Evolutionary conservation across 2,113 vertebrate genomes (phyloP).

Genomic region (Silurus glanis): DNA sequence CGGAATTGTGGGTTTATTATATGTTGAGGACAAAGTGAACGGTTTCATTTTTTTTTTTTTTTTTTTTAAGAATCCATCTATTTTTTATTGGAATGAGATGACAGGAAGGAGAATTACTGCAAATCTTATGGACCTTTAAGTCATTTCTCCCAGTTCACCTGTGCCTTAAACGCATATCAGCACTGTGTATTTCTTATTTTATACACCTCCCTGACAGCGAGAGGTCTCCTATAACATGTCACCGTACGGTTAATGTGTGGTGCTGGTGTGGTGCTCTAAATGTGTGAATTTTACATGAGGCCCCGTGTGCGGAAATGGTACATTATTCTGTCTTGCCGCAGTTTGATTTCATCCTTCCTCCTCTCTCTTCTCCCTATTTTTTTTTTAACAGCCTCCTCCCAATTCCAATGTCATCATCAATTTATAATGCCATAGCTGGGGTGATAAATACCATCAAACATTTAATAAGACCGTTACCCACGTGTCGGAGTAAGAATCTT

Average conservation of each 20-base stretch:
- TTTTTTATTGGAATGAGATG: neutral
- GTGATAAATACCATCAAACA: constrained; percentile 69
- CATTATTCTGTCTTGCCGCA: constrained; percentile 34
- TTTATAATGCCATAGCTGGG: constrained; percentile 73
- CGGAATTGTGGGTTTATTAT: neutral
- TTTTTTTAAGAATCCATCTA: too few species aligned
- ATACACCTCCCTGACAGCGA: neutral
- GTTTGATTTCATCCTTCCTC: constrained; percentile 33
- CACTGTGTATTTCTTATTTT: neutral
- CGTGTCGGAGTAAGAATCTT: constrained; percentile 71
- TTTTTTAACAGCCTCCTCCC: constrained; percentile 43
- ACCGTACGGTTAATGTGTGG: neutral
- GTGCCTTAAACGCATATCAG: neutral
- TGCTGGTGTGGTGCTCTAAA: neutral
- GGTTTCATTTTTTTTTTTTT: too few species aligned
- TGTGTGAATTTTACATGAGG: constrained; percentile 19
- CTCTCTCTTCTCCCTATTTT: neutral
- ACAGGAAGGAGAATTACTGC: neutral
- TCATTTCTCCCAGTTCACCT: constrained; percentile 16
- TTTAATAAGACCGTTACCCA: constrained; percentile 69
- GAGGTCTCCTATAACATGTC: neutral
- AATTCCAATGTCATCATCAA: constrained; percentile 55
- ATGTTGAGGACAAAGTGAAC: neutral
- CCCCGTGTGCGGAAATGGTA: neutral
- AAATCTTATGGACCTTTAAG: neutral